Percentiles rank a stretch among this genome's conserved stretches.
phyloP scores from a whole-genome alignment of 2,113 vertebrate species.

The Pangasianodon gigas region DNA sequence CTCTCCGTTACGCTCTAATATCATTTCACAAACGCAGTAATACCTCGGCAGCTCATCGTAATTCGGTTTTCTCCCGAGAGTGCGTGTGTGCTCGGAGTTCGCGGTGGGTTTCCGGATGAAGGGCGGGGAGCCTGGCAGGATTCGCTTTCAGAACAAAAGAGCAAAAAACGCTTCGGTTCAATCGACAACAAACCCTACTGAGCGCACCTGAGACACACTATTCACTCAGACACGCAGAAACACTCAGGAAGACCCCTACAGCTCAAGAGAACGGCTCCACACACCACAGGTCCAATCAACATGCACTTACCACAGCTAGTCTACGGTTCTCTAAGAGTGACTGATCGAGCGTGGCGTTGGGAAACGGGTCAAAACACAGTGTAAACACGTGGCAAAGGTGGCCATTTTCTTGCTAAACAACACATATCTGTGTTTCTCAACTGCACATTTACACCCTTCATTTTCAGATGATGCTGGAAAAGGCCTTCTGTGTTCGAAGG shows the following conservation, averaged over 20 bases:
- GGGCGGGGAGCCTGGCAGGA: neutral
- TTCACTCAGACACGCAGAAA: conserved; percentile 21
- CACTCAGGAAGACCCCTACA: conserved; percentile 22
- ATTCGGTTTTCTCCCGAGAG: conserved; percentile 37
- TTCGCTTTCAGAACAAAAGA: conserved; percentile 35
- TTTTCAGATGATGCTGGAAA: neutral
- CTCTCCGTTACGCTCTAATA: conserved; percentile 35
- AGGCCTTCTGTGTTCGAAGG: neutral
- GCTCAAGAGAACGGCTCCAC: neutral
- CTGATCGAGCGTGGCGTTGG: neutral
- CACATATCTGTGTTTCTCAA: too few species aligned
- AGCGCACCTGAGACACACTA: conserved; percentile 21
- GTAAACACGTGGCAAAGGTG: neutral
- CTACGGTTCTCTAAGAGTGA: neutral
- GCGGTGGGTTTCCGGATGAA: conserved; percentile 11
- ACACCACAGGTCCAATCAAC: conserved; percentile 27
- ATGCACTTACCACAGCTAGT: conserved; percentile 28
- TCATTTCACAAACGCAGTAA: conserved; percentile 41
- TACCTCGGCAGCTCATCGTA: conserved; percentile 31
- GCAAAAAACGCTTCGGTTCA: conserved; percentile 23
- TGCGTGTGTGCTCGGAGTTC: conserved; percentile 2
- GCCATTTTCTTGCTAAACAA: neutral
- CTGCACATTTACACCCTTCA: neutral
- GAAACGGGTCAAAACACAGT: neutral
- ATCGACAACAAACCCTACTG: conserved; percentile 23